Conservation (phyloP, 2,797 vertebrate species). For the Linurgus olivaceus region DNA sequence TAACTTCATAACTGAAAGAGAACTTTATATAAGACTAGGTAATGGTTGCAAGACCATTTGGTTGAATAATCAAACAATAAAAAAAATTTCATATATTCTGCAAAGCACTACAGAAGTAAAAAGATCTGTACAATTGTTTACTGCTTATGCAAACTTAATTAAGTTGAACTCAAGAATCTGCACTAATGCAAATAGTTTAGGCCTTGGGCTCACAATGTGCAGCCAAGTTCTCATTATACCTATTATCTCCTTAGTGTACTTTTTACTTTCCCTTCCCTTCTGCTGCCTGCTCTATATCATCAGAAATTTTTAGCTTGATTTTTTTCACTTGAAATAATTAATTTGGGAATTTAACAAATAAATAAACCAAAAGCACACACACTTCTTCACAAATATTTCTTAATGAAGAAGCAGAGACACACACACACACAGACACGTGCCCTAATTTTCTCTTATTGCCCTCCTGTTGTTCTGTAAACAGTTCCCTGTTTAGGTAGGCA, state of each 20-base stretch:
- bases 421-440: rapidly evolving
- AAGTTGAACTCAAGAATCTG: background rate
- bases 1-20: background rate
- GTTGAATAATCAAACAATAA: background rate
- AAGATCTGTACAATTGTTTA: background rate
- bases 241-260: background rate
- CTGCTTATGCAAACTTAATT: slow-evolving; percentile 15
- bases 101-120: background rate
- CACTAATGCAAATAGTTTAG: background rate
- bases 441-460: background rate
- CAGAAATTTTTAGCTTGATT: background rate
- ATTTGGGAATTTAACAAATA: background rate
- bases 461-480: background rate
- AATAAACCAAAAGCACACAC: background rate
- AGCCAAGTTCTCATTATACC: background rate
- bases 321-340: background rate
- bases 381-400: background rate
- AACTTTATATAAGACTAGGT: background rate
- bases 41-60: background rate
- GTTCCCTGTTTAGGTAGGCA: background rate
- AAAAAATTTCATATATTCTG: background rate
- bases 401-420: background rate
- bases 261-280: background rate
- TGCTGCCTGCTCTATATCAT: background rate
- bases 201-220: slow-evolving; percentile 14